These are phyloP conservation scores for Cirrhinus molitorella DNA, from an alignment of 2,797 vertebrate species.

Conservation along the genomic window DNA sequence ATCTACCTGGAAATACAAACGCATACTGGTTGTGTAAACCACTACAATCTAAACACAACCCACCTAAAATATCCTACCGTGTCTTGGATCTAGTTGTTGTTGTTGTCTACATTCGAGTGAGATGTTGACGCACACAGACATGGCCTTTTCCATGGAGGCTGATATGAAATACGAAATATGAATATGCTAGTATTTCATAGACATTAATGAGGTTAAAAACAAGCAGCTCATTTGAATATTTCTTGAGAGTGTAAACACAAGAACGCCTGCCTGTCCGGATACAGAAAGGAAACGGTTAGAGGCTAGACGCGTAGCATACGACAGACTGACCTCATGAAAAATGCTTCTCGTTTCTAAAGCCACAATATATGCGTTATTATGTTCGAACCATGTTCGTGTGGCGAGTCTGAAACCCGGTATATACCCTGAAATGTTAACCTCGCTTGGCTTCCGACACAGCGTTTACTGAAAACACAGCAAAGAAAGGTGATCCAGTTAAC, in stretches of 20 bases:
- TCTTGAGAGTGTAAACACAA: conserved; percentile 27
- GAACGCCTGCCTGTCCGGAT: background rate
- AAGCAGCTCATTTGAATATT: conserved; percentile 25
- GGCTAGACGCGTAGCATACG: conserved; percentile 24
- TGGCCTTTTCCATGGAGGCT: conserved; percentile 18
- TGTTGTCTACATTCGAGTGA: conserved; percentile 33
- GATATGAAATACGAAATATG: conserved; percentile 21
- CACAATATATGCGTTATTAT: conserved; percentile 25
- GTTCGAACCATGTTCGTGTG: conserved; percentile 15
- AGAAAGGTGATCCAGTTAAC: conserved; percentile 44
- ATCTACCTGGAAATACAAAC: conserved; percentile 46
- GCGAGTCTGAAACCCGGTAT: conserved; percentile 1
- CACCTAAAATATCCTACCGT: conserved; percentile 27
- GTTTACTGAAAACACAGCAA: conserved; percentile 49
- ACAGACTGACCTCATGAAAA: conserved; percentile 23
- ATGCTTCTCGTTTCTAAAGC: conserved; percentile 1
- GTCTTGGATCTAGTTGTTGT: conserved; percentile 11
- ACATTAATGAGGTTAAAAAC: conserved; percentile 35
- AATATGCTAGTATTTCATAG: conserved; percentile 27
- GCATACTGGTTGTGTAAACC: conserved; percentile 22
- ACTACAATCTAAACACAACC: conserved; percentile 40
- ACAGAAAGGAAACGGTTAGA: background rate
- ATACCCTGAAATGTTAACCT: conserved; percentile 22
- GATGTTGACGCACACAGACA: conserved; percentile 29
- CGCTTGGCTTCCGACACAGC: conserved; percentile 15